A percentile compares a stretch with the other conserved stretches of the same genome.
phyloP scores from a whole-genome alignment of 2,888 invertebrate genomes.

The Electrophaes corylata region DNA sequence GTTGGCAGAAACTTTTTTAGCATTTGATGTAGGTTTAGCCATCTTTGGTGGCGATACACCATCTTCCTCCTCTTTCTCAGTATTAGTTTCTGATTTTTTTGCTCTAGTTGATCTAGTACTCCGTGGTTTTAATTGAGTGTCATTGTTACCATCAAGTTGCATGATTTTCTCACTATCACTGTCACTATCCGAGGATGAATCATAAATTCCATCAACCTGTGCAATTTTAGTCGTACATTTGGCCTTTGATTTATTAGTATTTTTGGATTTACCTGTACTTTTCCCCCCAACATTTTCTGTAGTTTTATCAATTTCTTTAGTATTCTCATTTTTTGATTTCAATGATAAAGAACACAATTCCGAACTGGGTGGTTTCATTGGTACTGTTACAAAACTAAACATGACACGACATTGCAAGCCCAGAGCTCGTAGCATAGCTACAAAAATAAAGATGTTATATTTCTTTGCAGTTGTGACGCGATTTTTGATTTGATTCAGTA shows the following conservation, averaged over 20 bases:
- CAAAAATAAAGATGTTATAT: conserved; percentile 90
- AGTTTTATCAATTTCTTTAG: conserved; percentile 9
- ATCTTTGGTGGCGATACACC: conserved; percentile 69
- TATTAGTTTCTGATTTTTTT: conserved; percentile 44
- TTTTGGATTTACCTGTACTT: conserved; percentile 12
- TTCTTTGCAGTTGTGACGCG: conserved; percentile 86
- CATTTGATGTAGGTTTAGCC: conserved; percentile 41
- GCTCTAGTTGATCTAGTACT: conserved; percentile 48
- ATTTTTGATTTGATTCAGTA: conserved; percentile 84
- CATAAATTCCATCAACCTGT: conserved; percentile 84
- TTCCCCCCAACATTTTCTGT: conserved; percentile 38
- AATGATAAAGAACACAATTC: conserved; percentile 86
- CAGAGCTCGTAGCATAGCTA: conserved; percentile 90
- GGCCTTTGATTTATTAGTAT: conserved; percentile 36
- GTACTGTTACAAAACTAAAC: conserved; percentile 90
- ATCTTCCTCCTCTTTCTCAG: conserved; percentile 43
- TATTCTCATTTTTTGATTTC: conserved; percentile 56
- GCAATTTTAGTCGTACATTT: conserved; percentile 63
- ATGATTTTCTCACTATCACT: conserved; percentile 57
- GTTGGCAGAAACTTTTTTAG: neutral
- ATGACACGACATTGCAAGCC: conserved; percentile 93
- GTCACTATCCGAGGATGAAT: conserved; percentile 49
- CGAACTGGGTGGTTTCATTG: conserved; percentile 86
- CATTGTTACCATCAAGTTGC: conserved; percentile 69
- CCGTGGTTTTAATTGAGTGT: conserved; percentile 50